phyloP scores from a whole-genome alignment of 2,797 vertebrate genomes.

The Xyrichtys novacula region DNA sequence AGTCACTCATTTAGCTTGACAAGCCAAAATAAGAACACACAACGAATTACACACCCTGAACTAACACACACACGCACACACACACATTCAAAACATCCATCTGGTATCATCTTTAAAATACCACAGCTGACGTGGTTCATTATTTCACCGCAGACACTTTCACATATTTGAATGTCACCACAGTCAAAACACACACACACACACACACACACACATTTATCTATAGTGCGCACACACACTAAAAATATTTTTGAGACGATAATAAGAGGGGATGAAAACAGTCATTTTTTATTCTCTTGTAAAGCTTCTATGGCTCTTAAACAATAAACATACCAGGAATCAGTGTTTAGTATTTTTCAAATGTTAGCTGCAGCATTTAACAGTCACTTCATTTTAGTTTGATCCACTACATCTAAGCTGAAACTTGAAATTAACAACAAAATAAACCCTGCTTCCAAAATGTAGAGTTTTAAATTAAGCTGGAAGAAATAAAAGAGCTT shows the following conservation, averaged over 20 bases:
- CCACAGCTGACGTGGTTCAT: constrained; percentile 23
- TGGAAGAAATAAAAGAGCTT: not conserved
- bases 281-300: not conserved
- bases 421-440: not conserved
- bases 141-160: constrained; percentile 32
- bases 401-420: not conserved
- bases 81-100: constrained; percentile 1
- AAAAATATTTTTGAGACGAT: not conserved
- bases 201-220: not conserved
- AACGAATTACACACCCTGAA: not conserved
- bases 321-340: too few relatives aligned
- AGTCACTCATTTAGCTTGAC: not conserved
- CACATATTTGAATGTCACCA: constrained; percentile 23
- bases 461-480: not conserved
- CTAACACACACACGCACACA: not conserved
- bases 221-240: not conserved
- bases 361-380: too few relatives aligned
- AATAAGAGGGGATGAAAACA: not conserved
- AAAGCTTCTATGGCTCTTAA: too few relatives aligned
- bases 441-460: not conserved
- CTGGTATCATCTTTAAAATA: constrained; percentile 38
- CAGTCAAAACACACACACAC: constrained; percentile 11
- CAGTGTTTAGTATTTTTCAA: too few relatives aligned
- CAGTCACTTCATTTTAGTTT: too few relatives aligned
- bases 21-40: not conserved